These are phyloP conservation scores for Pollimyrus isidori DNA, from an alignment of 2,113 vertebrate genomes.

Conservation along the genomic window DNA sequence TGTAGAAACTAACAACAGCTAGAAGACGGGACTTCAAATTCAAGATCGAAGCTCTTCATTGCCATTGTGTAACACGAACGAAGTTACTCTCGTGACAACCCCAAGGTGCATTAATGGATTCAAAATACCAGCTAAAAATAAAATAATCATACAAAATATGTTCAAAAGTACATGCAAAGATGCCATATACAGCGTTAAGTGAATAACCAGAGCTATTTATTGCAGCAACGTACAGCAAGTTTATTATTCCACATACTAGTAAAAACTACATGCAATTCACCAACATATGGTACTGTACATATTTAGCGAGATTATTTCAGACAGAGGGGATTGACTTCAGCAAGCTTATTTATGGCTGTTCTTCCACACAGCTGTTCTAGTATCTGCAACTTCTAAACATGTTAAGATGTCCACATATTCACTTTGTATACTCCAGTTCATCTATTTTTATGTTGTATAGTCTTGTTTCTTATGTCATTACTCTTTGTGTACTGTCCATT, in stretches of 20 bases:
- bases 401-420: neutral
- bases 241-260: neutral
- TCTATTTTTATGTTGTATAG: neutral
- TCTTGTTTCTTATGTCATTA: neutral
- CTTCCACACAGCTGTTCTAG: neutral
- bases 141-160: neutral
- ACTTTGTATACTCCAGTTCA: neutral
- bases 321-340: neutral
- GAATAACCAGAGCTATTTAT: neutral
- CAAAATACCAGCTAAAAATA: neutral
- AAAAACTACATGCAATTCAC: neutral
- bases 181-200: neutral
- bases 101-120: neutral
- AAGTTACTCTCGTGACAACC: neutral
- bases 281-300: no score
- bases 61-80: neutral
- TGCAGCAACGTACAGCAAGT: neutral
- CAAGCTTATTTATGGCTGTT: neutral
- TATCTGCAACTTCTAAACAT: neutral
- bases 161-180: neutral
- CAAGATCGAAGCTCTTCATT: neutral
- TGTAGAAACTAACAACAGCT: no score
- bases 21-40: neutral
- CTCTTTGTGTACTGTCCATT: neutral
- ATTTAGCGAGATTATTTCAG: neutral